These are phyloP conservation scores for Macaca mulatta DNA, from an alignment of 2,113 vertebrate genomes.

Conservation along the genomic window DNA sequence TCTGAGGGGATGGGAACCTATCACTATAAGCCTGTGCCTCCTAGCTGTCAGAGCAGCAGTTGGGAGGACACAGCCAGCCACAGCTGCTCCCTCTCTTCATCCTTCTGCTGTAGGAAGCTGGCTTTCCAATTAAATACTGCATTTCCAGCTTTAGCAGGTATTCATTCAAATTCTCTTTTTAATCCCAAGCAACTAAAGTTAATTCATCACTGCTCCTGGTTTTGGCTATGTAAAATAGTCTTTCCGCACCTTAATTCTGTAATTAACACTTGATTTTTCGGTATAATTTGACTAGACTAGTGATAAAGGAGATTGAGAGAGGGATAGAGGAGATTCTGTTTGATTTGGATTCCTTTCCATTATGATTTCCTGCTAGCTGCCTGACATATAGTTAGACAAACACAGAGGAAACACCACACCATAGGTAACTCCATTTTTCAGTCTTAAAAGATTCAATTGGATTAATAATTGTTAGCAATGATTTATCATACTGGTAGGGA, in stretches of 20 bases:
- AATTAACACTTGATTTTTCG: not conserved
- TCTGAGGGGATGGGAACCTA: not conserved
- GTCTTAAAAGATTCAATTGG: not conserved
- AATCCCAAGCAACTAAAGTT: not conserved
- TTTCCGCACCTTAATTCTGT: not conserved
- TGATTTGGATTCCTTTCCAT: conserved; percentile 19
- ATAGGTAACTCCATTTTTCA: not conserved
- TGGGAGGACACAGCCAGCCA: not conserved
- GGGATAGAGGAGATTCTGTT: not conserved
- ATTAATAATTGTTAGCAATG: not conserved
- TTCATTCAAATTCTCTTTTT: not conserved
- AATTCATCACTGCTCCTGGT: not conserved
- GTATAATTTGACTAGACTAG: not conserved
- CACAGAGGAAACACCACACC: not conserved
- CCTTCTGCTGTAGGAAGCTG: not conserved
- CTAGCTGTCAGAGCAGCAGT: not conserved
- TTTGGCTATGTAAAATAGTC: conserved; percentile 12
- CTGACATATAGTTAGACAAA: not conserved
- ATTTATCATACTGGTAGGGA: not conserved
- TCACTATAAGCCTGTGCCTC: not conserved
- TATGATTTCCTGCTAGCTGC: conserved; percentile 5
- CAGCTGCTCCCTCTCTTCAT: not conserved
- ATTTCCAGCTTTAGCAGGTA: not conserved
- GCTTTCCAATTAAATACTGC: not conserved
- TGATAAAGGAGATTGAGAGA: not conserved